Percentiles rank a stretch among this genome's conserved stretches.
Evolutionary conservation across 1,140 invertebrate genomes (phyloP).

Genomic region (Pectinophora gossypiella): DNA sequence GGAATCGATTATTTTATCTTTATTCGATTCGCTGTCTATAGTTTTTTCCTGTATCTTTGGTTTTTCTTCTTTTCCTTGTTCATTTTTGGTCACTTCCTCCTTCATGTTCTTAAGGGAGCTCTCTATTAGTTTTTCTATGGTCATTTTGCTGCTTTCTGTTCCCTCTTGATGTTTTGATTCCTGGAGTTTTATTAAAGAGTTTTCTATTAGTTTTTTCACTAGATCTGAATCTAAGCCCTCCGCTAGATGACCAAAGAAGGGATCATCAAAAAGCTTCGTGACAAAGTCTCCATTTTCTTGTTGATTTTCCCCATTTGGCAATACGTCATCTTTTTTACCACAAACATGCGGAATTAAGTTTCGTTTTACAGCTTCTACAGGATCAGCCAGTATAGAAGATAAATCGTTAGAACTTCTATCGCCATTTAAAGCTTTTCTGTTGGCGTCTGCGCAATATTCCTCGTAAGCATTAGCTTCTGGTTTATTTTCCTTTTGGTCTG

Average conservation of each 20-base stretch:
- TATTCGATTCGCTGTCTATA: slow-evolving; percentile 25
- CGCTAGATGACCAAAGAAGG: slow-evolving; percentile 77
- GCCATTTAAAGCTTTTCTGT: slow-evolving; percentile 22
- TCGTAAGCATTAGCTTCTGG: slow-evolving; percentile 57
- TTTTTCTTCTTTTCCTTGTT: slow-evolving; percentile 21
- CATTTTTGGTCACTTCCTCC: slow-evolving; percentile 55
- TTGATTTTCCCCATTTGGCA: slow-evolving; percentile 23
- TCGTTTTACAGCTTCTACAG: slow-evolving; percentile 81
- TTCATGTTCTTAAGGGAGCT: slow-evolving; percentile 74
- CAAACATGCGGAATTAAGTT: slow-evolving; percentile 84
- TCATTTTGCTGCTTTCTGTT: slow-evolving; percentile 76
- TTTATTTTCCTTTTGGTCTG: slow-evolving; percentile 34
- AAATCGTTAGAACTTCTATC: slow-evolving; percentile 55
- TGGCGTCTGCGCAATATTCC: slow-evolving; percentile 50
- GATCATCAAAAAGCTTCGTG: slow-evolving; percentile 77
- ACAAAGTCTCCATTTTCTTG: slow-evolving; percentile 56
- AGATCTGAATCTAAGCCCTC: slow-evolving; percentile 77
- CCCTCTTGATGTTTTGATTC: slow-evolving; percentile 73
- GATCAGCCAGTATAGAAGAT: slow-evolving; percentile 78
- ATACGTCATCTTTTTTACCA: slow-evolving; percentile 69
- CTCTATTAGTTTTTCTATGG: slow-evolving; percentile 77
- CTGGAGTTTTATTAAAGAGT: slow-evolving; percentile 78
- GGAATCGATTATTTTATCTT: slow-evolving; percentile 25
- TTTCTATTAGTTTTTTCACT: slow-evolving; percentile 78
- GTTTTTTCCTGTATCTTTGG: slow-evolving; percentile 24